Percentiles rank a stretch among this genome's conserved stretches.
phyloP scores from a whole-genome alignment of 2,888 invertebrate species.

The Sabatieria punctata region DNA sequence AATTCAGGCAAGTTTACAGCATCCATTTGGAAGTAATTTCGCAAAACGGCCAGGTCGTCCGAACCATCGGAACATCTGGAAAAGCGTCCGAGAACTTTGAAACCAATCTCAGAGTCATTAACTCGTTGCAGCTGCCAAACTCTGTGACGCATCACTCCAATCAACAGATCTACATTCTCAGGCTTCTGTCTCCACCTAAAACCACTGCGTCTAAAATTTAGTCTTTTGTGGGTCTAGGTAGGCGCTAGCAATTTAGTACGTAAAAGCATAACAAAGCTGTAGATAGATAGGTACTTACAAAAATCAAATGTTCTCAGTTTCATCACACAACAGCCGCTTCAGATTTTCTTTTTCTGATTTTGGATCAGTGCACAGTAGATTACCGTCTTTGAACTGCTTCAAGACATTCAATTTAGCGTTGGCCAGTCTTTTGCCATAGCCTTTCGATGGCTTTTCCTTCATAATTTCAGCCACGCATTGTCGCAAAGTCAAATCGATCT shows the following conservation, averaged over 20 bases:
- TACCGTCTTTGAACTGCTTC: not conserved
- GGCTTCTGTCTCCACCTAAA: too few relatives aligned
- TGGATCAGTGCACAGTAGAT: not conserved
- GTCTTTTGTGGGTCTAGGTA: too few relatives aligned
- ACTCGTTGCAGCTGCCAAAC: conserved; percentile 13
- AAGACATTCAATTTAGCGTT: not conserved
- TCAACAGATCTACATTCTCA: not conserved
- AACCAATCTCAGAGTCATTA: conserved; percentile 11
- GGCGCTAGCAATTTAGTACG: too few relatives aligned
- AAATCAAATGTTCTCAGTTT: too few relatives aligned
- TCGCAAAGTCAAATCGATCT: not conserved
- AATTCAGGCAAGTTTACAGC: conserved; percentile 13
- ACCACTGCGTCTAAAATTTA: too few relatives aligned
- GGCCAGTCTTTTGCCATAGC: not conserved
- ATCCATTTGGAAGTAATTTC: conserved; percentile 6
- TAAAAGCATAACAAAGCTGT: too few relatives aligned
- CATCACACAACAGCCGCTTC: too few relatives aligned
- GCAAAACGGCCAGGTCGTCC: conserved; percentile 8
- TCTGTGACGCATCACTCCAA: conserved; percentile 13
- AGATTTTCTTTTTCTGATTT: too few relatives aligned
- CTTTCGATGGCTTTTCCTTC: not conserved
- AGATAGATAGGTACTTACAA: too few relatives aligned
- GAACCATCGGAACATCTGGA: not conserved
- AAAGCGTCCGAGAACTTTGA: conserved; percentile 13
- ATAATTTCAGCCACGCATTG: not conserved